Evolutionary conservation across 1,140 invertebrate species (phyloP), one percentile per base, ranked within the genome.

Genomic region (Zaprionus taronus): DNA sequence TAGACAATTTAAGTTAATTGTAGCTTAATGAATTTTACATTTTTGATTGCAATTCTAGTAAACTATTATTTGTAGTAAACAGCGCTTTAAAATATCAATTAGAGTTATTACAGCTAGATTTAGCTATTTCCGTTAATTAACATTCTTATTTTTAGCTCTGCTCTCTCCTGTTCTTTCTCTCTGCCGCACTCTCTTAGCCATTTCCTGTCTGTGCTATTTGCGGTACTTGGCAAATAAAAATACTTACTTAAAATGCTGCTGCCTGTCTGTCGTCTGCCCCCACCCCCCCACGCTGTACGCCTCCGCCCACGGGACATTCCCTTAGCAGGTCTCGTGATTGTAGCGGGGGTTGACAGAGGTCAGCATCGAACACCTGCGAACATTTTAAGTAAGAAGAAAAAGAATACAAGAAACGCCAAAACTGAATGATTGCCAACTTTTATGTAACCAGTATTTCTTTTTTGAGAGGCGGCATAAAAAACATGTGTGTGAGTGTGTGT

Each of bases 391-490:
- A 49, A 49, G 20, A 24, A 44, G 47, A 41, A 28, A 64, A 71
- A n/a, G 5, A 6, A 55, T 31, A 63, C 36, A 12, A 58, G 31
- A 36, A 17, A 26, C 15, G 28, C 17, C 22, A 44, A 24, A 26
- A 36, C 26, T 34, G 51, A 24, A 53, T n/a, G 15, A 60, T 28
- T 72, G 55, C 66, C 69, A 64, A 67, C 22, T 75, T 89, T 87
- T 89, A 87, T 87, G 74, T 83, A 87, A 89, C 83, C 81, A 69
- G 84, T 87, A 83, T 38, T 38, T 38, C 36, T 15, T 38, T 38
- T 15, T 38, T 47, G n/a, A n/a, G 41, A 9, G 41, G 2, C 41
- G 41, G 2, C 41, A 47, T 9, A 47, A 47, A 17, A 47, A 47
- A 22, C 36, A 60, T 60, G n/a, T 56, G 53, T 26, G 22, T 22